Conservation (phyloP, 2,113 vertebrate species). For the Gallinago jamesoni region DNA sequence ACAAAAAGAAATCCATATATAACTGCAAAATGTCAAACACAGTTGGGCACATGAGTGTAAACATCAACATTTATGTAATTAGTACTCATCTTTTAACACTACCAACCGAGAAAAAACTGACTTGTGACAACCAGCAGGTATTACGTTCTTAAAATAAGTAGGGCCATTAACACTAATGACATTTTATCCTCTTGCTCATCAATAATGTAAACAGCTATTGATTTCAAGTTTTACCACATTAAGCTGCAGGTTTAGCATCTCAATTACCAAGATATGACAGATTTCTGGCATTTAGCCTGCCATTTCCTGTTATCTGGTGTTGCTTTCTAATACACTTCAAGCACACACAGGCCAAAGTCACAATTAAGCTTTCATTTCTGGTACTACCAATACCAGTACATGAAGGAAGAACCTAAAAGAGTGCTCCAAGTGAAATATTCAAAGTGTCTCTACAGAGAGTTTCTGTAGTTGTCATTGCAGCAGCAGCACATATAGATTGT, state of each 20-base stretch:
- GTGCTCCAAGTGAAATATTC: neutral
- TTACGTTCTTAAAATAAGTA: conserved; percentile 49
- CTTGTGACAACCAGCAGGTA: conserved; percentile 60
- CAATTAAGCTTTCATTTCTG: neutral
- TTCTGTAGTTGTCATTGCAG: neutral
- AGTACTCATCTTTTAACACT: conserved; percentile 26
- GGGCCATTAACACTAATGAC: conserved; percentile 54
- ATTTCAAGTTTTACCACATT: conserved; percentile 50
- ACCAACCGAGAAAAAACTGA: conserved; percentile 41
- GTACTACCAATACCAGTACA: neutral
- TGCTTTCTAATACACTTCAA: neutral
- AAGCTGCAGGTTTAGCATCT: conserved; percentile 35
- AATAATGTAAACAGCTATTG: conserved; percentile 67
- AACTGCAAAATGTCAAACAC: conserved; percentile 61
- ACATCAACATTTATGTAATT: conserved; percentile 63
- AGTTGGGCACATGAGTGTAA: conserved; percentile 29
- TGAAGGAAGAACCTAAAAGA: neutral
- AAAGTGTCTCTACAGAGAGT: neutral
- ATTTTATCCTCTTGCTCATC: conserved; percentile 60
- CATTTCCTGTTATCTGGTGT: neutral
- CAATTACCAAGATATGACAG: conserved; percentile 35
- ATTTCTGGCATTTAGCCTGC: neutral
- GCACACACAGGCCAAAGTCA: neutral
- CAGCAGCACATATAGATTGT: neutral
- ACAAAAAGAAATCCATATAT: conserved; percentile 40